Percentiles rank a stretch among this genome's conserved stretches.
Evolutionary conservation across 2,113 vertebrate species (phyloP).

Genomic region (Hippocampus comes): DNA sequence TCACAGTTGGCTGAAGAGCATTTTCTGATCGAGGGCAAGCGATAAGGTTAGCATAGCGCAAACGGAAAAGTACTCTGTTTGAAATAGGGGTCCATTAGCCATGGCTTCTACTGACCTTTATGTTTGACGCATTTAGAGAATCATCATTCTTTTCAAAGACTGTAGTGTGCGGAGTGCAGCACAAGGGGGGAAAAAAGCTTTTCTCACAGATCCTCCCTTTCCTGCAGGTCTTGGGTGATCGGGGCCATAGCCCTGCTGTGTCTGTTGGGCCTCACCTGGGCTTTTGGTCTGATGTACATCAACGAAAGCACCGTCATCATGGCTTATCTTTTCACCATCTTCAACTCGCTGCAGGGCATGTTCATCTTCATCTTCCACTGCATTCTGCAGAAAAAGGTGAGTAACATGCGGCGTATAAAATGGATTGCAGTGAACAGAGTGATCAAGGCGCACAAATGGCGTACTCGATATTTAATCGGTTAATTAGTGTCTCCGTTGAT

Average conservation of each 20-base stretch:
- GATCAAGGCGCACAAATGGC: not conserved
- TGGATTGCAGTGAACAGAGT: not conserved
- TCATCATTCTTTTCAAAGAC: conserved; percentile 1
- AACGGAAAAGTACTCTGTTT: not conserved
- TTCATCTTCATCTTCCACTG: conserved; percentile 99
- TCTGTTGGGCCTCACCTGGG: conserved; percentile 96
- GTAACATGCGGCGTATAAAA: conserved; percentile 13
- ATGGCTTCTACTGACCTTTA: conserved; percentile 5
- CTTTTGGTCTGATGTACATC: conserved; percentile 99
- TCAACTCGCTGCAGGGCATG: conserved; percentile 99
- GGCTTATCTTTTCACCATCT: conserved; percentile 99
- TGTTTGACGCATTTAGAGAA: not conserved
- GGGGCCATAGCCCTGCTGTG: conserved; percentile 97
- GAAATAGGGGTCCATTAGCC: conserved; percentile 2
- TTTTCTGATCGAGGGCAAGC: conserved; percentile 10
- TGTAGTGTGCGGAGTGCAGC: not conserved
- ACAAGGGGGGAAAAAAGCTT: not conserved
- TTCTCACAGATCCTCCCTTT: conserved; percentile 1
- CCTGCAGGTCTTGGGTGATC: conserved; percentile 93
- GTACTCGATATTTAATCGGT: not conserved
- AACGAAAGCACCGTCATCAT: conserved; percentile 99
- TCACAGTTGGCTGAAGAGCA: conserved; percentile 29
- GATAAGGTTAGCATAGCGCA: not conserved
- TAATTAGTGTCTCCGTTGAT: no score
- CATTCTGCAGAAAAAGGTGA: conserved; percentile 99